Percentiles rank a stretch among this genome's conserved stretches.
Conservation (phyloP, 2,888 invertebrate genomes). For the Microctonus brassicae region DNA sequence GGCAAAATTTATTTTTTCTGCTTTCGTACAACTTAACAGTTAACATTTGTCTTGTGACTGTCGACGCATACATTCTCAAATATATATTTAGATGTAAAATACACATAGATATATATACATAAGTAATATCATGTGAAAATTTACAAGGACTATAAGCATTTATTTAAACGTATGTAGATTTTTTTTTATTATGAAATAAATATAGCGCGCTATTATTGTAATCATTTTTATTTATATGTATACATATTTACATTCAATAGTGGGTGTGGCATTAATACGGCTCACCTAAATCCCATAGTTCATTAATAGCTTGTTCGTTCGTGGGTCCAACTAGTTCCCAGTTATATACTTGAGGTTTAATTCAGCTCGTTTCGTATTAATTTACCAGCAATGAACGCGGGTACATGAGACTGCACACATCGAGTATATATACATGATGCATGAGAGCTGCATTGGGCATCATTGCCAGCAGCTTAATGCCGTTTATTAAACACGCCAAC, state of each 20-base stretch:
- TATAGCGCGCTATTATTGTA: background rate
- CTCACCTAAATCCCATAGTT: slow-evolving; percentile 51
- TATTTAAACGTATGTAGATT: background rate
- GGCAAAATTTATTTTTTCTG: slow-evolving; percentile 33
- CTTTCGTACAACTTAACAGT: slow-evolving; percentile 29
- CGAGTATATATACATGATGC: background rate
- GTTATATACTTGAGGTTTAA: slow-evolving; percentile 66
- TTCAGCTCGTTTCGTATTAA: slow-evolving; percentile 64
- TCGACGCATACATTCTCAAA: background rate
- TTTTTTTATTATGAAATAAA: background rate
- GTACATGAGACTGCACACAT: slow-evolving; percentile 32
- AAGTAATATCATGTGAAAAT: background rate
- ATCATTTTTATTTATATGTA: background rate
- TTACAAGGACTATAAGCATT: background rate
- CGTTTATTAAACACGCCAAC: slow-evolving; percentile 63
- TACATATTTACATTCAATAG: background rate
- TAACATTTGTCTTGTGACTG: slow-evolving; percentile 9
- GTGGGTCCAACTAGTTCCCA: slow-evolving; percentile 25
- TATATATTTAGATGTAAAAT: background rate
- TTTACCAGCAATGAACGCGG: slow-evolving; percentile 64
- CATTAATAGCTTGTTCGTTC: slow-evolving; percentile 52
- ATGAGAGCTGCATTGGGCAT: slow-evolving; percentile 29
- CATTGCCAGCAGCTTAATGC: slow-evolving; percentile 57
- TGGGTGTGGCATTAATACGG: slow-evolving; percentile 35
- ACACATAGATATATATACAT: too few species aligned